These are phyloP conservation scores for Brachystomella parvula DNA, from an alignment of 1,140 invertebrate genomes.

Conservation along the genomic window DNA sequence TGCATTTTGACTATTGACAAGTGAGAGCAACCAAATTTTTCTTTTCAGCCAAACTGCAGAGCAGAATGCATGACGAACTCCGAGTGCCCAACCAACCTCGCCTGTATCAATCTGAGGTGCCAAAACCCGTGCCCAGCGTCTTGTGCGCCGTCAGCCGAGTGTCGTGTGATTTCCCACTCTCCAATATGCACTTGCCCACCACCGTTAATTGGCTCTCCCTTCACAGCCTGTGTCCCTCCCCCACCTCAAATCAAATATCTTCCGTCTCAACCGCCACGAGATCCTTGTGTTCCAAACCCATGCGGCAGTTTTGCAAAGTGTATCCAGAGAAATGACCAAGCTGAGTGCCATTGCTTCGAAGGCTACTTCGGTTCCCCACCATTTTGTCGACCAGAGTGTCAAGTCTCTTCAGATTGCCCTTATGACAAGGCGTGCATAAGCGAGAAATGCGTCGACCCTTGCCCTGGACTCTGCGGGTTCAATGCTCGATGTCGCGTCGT, in stretches of 20 bases:
- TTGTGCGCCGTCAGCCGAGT: constrained; percentile 33
- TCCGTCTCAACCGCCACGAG: constrained; percentile 32
- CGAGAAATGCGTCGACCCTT: constrained; percentile 62
- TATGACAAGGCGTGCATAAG: constrained; percentile 58
- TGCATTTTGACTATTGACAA: constrained; percentile 41
- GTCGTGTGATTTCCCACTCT: constrained; percentile 28
- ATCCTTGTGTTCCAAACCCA: neutral
- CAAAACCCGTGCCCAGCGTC: constrained; percentile 63
- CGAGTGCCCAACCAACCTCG: constrained; percentile 62
- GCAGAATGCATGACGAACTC: constrained; percentile 48
- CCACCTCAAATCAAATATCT: constrained; percentile 17
- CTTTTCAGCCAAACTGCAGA: constrained; percentile 39
- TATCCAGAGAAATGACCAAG: neutral
- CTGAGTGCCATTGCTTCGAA: constrained; percentile 52
- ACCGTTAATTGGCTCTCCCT: constrained; percentile 64
- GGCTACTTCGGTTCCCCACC: constrained; percentile 56
- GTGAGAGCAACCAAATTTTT: constrained; percentile 13
- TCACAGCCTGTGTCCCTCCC: constrained; percentile 50
- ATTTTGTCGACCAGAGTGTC: constrained; percentile 57
- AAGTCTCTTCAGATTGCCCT: constrained; percentile 60
- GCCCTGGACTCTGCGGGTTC: constrained; percentile 68
- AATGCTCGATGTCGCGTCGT: constrained; percentile 68
- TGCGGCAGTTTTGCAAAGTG: constrained; percentile 40
- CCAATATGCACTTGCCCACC: constrained; percentile 55
- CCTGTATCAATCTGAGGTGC: constrained; percentile 65